phyloP scores from a whole-genome alignment of 92 coral and sea anemone genomes.

The Porites rus region DNA sequence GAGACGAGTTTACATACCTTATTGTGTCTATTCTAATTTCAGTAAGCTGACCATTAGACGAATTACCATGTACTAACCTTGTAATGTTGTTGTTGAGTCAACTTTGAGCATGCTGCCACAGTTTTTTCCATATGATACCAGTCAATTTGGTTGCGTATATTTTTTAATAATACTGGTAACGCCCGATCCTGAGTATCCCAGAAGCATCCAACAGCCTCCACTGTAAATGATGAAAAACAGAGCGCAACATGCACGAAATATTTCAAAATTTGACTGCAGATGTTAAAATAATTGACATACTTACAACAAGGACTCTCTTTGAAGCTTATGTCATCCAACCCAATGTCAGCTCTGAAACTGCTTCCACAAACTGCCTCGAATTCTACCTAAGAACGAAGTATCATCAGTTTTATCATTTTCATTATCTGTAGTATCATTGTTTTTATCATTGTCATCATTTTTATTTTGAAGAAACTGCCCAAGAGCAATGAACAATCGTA shows the following conservation, averaged over 20 bases:
- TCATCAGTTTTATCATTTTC: no score
- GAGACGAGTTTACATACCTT: no score
- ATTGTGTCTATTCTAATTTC: no score
- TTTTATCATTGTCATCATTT: no score
- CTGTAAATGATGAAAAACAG: slow-evolving; percentile 28
- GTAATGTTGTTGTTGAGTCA: slow-evolving; percentile 49
- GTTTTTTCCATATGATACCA: slow-evolving; percentile 74
- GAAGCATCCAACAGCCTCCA: slow-evolving; percentile 77
- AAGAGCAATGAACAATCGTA: no score
- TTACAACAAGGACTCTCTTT: slow-evolving; percentile 61
- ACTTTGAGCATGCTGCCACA: slow-evolving; percentile 53
- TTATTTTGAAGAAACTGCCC: no score
- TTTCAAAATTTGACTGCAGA: no score
- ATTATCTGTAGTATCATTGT: no score
- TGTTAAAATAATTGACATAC: neutral
- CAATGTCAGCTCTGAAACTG: slow-evolving; percentile 66
- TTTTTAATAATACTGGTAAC: slow-evolving; percentile 31
- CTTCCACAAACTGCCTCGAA: slow-evolving; percentile 79
- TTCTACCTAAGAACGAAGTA: slow-evolving; percentile 44
- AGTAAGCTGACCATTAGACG: no score
- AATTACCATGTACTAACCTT: slow-evolving; percentile 44
- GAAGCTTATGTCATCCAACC: slow-evolving; percentile 75
- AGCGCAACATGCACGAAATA: no score
- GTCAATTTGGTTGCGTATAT: slow-evolving; percentile 59
- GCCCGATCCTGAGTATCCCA: slow-evolving; percentile 35